Conservation (phyloP, 2,888 invertebrate species). For the Temnothorax ravouxi region DNA sequence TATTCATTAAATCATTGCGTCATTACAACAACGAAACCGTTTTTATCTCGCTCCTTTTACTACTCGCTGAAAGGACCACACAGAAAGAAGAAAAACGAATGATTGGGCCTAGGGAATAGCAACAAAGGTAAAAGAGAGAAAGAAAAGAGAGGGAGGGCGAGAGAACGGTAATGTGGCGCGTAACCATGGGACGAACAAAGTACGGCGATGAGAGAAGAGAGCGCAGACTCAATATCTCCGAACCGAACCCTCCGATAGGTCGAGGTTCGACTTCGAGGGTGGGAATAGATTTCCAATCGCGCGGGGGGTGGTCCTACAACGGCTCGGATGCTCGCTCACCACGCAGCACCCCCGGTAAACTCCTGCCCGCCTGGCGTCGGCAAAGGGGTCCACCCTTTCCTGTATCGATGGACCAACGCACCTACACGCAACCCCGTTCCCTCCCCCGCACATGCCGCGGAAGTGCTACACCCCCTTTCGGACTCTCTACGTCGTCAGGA, state of each 20-base stretch:
- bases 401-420: conserved; percentile 87
- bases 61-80: not conserved
- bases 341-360: conserved; percentile 68
- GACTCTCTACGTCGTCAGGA: conserved; percentile 70
- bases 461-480: conserved; percentile 75
- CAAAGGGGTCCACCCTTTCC: conserved; percentile 77
- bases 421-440: conserved; percentile 84
- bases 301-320: conserved; percentile 81
- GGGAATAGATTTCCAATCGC: conserved; percentile 87
- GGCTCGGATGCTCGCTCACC: conserved; percentile 68
- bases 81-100: not conserved
- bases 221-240: conserved; percentile 86
- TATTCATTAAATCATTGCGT: not conserved
- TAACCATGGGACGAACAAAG: conserved; percentile 65
- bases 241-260: conserved; percentile 86
- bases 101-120: conserved; percentile 13
- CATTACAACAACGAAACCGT: not conserved
- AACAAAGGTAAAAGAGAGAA: conserved; percentile 47
- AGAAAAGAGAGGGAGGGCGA: conserved; percentile 8
- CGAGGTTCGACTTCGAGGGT: conserved; percentile 86
- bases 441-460: conserved; percentile 57
- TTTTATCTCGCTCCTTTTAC: not conserved
- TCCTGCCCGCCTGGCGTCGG: conserved; percentile 68
- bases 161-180: conserved; percentile 16
- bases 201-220: conserved; percentile 69